Base-by-base conservation (phyloP, 2,113 vertebrate species). In the Herpailurus yagouaroundi region DNA sequence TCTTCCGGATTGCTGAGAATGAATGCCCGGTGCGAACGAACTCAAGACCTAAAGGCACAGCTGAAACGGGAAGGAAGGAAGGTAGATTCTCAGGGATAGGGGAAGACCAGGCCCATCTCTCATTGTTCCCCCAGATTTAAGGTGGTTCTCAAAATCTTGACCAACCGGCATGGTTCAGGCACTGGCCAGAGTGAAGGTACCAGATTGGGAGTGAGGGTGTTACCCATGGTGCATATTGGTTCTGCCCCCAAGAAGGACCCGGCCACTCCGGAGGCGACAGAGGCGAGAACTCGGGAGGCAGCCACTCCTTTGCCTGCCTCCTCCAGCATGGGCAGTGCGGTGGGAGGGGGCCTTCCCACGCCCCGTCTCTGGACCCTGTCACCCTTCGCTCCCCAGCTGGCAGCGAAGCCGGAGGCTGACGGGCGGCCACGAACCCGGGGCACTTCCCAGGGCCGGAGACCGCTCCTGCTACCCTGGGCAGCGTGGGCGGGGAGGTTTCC, bases 251-350 rank as follows among this genome's bases (percentile, higher is more conserved):
- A 63, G 31, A 52, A 31, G 74, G 4, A 41, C 7, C 76, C 31
- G n/a, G 6, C 48, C 19, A 77, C 31, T 38, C 23, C 36, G 4
- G 64, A 18, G 10, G 48, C 19, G 9, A 16, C 60, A 45, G 60
- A 79, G 50, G 19, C 27, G 55, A 48, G 60, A 36, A 0, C 41
- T 18, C 52, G 1, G 23, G 16, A 38, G 41, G 38, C 74, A 36
- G 60, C 36, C 48, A 7, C 18, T 48, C 48, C 57, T 27, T 31
- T 3, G 36, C 0, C 0, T 33, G 15, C 41, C 63, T 15, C 48
- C 73, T 80, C 60, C 77, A 27, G 29, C 15, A 27, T 4, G 5
- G 15, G 33, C 38, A 15, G 38, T 29, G 33, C 2, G 1, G 12
- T 68, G 16, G 48, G 48, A 69, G 76, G 86, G 48, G 29, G 45